phyloP scores from a whole-genome alignment of 2,113 vertebrate species.

The Nothobranchius kuhntae region DNA sequence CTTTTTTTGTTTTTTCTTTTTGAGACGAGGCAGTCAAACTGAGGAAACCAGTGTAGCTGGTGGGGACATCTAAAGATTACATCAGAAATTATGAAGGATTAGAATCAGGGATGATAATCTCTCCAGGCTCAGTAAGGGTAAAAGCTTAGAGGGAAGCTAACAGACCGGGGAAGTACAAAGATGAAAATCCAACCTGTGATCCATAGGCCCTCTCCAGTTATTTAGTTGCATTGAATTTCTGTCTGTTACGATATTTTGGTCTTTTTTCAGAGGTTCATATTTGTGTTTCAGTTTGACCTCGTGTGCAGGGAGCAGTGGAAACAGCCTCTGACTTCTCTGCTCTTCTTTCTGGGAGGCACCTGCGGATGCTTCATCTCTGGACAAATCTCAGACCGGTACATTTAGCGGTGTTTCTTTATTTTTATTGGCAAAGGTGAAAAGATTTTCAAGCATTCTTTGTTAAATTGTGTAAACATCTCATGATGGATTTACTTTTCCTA shows the following conservation, averaged over 20 bases:
- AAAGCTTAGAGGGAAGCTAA: not conserved
- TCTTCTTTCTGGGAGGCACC: conserved; percentile 59
- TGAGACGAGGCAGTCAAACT: not conserved
- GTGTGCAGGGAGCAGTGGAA: conserved; percentile 61
- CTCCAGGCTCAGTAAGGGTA: not conserved
- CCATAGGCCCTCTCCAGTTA: too few species aligned
- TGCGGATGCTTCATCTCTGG: conserved; percentile 51
- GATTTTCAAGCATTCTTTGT: too few species aligned
- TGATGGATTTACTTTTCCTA: not conserved
- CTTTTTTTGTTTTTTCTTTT: too few species aligned
- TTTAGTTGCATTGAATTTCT: too few species aligned
- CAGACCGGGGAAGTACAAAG: too few species aligned
- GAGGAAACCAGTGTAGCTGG: not conserved
- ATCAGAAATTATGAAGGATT: not conserved
- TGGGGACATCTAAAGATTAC: too few species aligned
- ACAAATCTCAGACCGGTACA: conserved; percentile 58
- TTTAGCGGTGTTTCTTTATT: too few species aligned
- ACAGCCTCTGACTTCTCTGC: conserved; percentile 44
- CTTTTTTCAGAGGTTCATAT: not conserved
- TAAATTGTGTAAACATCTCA: too few species aligned
- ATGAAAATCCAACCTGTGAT: too few species aligned
- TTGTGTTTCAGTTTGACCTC: conserved; percentile 55
- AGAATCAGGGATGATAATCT: not conserved
- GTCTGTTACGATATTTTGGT: not conserved
- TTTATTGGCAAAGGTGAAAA: too few species aligned